Evolutionary conservation across 2,888 invertebrate genomes (phyloP).

Genomic region (Amphipyra berbera): DNA sequence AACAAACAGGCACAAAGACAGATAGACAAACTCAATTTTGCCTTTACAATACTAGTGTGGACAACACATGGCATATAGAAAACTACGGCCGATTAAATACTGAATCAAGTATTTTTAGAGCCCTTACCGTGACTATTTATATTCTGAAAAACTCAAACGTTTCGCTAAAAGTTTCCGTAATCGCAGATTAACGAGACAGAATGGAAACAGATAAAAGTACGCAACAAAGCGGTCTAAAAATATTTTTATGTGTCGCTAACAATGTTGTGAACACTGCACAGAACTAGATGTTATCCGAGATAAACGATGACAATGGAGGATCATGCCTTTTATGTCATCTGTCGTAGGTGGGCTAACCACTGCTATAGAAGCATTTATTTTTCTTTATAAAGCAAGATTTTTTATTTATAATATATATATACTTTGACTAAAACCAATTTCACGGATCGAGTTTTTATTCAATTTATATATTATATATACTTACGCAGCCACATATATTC

Average conservation of each 20-base stretch:
- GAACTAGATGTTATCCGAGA: constrained; percentile 18
- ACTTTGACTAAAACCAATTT: too few relatives aligned
- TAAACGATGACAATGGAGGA: constrained; percentile 24
- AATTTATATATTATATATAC: too few relatives aligned
- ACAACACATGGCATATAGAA: too few relatives aligned
- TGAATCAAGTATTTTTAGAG: neutral
- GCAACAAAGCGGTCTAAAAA: constrained; percentile 18
- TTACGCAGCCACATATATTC: too few relatives aligned
- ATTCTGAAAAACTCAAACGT: neutral
- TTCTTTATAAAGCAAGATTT: constrained; percentile 6
- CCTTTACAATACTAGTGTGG: too few relatives aligned
- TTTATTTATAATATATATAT: too few relatives aligned
- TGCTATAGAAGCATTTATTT: constrained; percentile 10
- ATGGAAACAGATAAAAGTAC: neutral
- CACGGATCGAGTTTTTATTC: too few relatives aligned
- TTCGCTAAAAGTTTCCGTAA: neutral
- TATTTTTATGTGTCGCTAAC: constrained; percentile 13
- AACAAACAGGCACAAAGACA: too few relatives aligned
- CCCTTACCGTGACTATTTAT: neutral
- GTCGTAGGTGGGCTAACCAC: constrained; percentile 18
- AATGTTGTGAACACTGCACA: constrained; percentile 14
- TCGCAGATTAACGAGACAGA: neutral
- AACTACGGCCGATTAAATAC: neutral
- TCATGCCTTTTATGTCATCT: constrained; percentile 17
- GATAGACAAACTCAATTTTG: too few relatives aligned